These are phyloP conservation scores for Pristis pectinata DNA, from an alignment of 2,797 vertebrate genomes.

Conservation along the genomic window DNA sequence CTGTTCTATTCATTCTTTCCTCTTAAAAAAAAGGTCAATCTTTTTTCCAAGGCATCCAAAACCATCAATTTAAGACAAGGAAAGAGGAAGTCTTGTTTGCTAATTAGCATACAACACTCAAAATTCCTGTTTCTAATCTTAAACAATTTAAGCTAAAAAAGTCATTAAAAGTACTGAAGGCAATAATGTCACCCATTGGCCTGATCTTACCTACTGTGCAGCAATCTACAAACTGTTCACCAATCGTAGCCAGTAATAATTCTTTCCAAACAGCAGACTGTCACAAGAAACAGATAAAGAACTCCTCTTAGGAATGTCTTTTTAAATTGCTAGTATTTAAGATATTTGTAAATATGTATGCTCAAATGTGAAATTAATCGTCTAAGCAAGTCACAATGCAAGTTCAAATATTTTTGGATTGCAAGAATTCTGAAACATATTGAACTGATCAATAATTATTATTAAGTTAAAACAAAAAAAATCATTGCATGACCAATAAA, in stretches of 20 bases:
- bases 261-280: conserved; percentile 91
- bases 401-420: background rate
- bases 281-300: conserved; percentile 38
- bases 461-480: background rate
- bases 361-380: background rate
- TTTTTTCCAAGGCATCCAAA: background rate
- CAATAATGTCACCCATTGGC: background rate
- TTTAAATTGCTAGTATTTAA: background rate
- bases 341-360: no score
- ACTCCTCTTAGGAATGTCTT: background rate
- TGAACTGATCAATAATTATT: background rate
- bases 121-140: background rate
- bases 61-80: background rate
- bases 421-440: background rate
- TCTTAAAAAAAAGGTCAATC: background rate
- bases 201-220: conserved; percentile 73
- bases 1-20: background rate
- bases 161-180: background rate
- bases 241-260: conserved; percentile 83
- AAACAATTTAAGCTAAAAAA: background rate
- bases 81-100: background rate
- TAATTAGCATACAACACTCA: background rate
- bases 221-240: conserved; percentile 88
- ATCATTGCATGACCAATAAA: background rate
- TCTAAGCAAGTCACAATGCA: background rate